These are phyloP conservation scores for Elephantulus edwardii DNA, from an alignment of 2,113 vertebrate genomes.

Conservation along the genomic window DNA sequence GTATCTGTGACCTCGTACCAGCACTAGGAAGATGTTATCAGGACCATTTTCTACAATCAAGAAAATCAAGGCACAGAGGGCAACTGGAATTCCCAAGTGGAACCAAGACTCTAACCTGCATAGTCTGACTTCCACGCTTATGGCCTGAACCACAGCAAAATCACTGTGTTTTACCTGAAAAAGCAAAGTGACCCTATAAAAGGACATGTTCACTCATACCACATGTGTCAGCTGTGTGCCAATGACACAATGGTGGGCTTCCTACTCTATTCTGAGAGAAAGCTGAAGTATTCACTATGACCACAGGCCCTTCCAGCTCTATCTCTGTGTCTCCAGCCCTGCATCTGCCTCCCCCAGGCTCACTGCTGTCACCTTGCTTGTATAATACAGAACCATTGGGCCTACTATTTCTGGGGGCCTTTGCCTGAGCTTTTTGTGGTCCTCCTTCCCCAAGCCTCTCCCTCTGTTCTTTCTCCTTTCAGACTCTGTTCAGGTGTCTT, in stretches of 20 bases:
- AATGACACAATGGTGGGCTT: background rate
- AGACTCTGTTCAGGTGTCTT: background rate
- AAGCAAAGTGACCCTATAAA: background rate
- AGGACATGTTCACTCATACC: accelerated
- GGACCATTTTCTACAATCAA: accelerated
- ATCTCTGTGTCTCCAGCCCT: too few species aligned
- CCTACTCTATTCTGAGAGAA: background rate
- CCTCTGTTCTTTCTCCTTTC: background rate
- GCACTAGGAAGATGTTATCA: background rate
- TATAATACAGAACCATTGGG: background rate
- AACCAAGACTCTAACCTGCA: accelerated
- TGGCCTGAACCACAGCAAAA: background rate
- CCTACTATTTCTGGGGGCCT: background rate
- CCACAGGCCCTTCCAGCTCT: background rate
- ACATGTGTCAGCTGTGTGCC: background rate
- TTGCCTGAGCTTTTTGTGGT: background rate
- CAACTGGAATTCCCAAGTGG: accelerated
- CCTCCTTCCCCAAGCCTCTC: background rate
- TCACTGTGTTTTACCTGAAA: background rate
- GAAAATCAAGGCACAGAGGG: background rate
- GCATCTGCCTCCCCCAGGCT: background rate
- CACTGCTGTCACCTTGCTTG: background rate
- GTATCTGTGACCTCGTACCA: too few species aligned
- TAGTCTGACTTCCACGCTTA: background rate
- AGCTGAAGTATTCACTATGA: background rate